Evolutionary conservation across 2,113 vertebrate genomes (phyloP), one percentile per base, ranked within the genome.

Genomic region (Marmota flaviventris): DNA sequence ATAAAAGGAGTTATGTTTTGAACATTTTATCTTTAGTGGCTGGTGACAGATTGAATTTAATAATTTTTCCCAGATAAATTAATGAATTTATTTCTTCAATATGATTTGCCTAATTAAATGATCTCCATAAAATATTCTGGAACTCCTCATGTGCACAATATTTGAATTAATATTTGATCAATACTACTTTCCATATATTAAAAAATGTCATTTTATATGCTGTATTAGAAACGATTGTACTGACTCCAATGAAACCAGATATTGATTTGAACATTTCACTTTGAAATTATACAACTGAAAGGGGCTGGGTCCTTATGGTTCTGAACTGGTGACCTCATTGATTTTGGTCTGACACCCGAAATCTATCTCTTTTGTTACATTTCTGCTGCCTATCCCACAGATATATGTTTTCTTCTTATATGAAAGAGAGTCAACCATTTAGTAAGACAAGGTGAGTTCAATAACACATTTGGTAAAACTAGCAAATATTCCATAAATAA

Each of bases 281-380:
- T 77, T 97, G 53, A 96, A 96, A 88, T 97, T 93, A 91, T 18
- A 58, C 22, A 82, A n/a, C n/a, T 92, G 56, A 89, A 95, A 93
- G 34, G 5, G 75, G 0, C 27, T 12, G 2, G 93, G n/a, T 70
- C 58, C 34, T 81, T 84, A 18, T 87, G 70, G 61, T 42, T 93
- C 82, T 92, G 72, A 97, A 85, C 69, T 85, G 24, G 42, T 77
- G 56, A 91, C 65, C 83, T 94, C 79, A 97, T 87, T 94, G 93
- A 97, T 94, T 97, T 96, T 69, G 89, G 5, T 82, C 69, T 96
- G 89, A 96, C 63, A 94, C 51, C 77, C 92, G 48, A 94, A 90
- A 94, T 97, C 48, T 89, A 9, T 85, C 75, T 69, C 14, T 78
- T 97, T 65, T 97, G 56, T 85, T 96, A 56, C 12, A 61, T 58